Evolutionary conservation across 2,888 invertebrate genomes (phyloP).

Genomic region (Elmis aenea): DNA sequence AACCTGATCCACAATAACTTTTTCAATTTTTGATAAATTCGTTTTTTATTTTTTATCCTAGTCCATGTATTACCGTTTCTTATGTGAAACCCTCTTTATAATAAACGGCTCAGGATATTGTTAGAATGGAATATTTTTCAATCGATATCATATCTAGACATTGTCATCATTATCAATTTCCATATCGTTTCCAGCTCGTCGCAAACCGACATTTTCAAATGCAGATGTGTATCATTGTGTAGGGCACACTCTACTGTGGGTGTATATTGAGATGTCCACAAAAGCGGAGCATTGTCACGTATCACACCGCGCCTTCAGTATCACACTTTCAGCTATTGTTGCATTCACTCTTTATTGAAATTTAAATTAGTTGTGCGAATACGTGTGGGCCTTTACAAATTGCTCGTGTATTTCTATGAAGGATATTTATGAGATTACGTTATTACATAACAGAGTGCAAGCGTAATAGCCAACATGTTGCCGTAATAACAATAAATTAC

Average conservation of each 20-base stretch:
- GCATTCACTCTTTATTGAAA: constrained; percentile 23
- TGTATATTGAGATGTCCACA: constrained; percentile 32
- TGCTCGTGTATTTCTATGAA: constrained; percentile 15
- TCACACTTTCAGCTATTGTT: constrained; percentile 20
- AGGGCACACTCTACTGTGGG: constrained; percentile 38
- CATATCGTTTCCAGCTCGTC: constrained; percentile 42
- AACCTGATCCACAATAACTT: too few relatives aligned
- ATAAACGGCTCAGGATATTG: too few relatives aligned
- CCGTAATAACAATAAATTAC: too few relatives aligned
- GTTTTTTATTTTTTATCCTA: too few relatives aligned
- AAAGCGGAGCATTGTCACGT: constrained; percentile 21
- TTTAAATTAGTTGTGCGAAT: constrained; percentile 24
- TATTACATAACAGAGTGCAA: too few relatives aligned
- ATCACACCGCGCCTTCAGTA: constrained; percentile 24
- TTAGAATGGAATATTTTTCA: too few relatives aligned
- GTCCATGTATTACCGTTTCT: too few relatives aligned
- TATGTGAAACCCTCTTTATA: too few relatives aligned
- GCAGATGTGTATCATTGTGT: constrained; percentile 41
- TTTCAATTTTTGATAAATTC: too few relatives aligned
- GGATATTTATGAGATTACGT: constrained; percentile 12
- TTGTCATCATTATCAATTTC: constrained; percentile 38
- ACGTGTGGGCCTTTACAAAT: constrained; percentile 16
- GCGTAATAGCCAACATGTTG: too few relatives aligned
- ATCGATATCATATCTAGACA: constrained; percentile 7
- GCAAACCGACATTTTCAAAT: constrained; percentile 42